These are phyloP conservation scores for Lordiphosa stackelbergi DNA, from an alignment of 1,140 invertebrate genomes.

Conservation along the genomic window DNA sequence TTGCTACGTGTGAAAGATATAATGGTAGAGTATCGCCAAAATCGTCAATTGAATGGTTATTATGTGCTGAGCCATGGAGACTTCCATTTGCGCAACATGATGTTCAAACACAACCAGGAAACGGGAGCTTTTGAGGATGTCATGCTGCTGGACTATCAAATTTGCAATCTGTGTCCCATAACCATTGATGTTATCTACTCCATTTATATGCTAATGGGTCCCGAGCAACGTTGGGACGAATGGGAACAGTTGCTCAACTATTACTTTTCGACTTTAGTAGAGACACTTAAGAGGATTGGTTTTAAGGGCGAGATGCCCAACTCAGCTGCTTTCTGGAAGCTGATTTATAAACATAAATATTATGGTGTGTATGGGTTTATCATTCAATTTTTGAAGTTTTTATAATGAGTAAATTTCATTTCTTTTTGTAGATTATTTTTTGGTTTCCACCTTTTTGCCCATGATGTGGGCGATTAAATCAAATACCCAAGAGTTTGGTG, in stretches of 20 bases:
- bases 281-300: constrained; percentile 26
- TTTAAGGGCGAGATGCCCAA: constrained; percentile 44
- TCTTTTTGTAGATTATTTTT: constrained; percentile 33
- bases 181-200: constrained; percentile 42
- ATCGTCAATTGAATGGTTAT: constrained; percentile 4
- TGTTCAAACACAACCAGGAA: constrained; percentile 43
- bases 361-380: constrained; percentile 30
- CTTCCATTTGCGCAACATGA: constrained; percentile 44
- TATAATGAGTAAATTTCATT: background rate
- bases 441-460: constrained; percentile 29
- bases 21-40: constrained; percentile 15
- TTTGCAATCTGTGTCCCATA: constrained; percentile 35
- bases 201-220: constrained; percentile 38
- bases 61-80: constrained; percentile 45
- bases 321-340: constrained; percentile 18
- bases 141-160: constrained; percentile 52
- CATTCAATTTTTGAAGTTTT: constrained; percentile 7
- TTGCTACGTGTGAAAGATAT: background rate
- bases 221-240: constrained; percentile 17
- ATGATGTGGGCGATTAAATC: constrained; percentile 13
- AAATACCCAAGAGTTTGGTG: constrained; percentile 9
- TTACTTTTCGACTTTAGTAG: constrained; percentile 25
- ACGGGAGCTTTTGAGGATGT: constrained; percentile 26
- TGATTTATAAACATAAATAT: constrained; percentile 23
- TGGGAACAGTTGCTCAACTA: constrained; percentile 26